Evolutionary conservation across 2,113 vertebrate species (phyloP).

Genomic region (Tympanuchus pallidicinctus): DNA sequence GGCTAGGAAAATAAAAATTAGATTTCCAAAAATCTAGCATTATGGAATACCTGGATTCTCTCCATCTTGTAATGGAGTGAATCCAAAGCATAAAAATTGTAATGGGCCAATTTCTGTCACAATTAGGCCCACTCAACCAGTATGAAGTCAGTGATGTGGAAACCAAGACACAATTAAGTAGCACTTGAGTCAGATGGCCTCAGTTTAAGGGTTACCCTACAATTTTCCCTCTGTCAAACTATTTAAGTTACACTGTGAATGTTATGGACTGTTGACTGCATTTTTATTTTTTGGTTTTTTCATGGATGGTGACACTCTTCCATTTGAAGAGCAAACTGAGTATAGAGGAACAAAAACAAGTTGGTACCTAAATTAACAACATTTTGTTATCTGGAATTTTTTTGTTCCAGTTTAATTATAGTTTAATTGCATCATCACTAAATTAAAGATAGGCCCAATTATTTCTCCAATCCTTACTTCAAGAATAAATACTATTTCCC

Average conservation of each 20-base stretch:
- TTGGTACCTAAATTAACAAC: not conserved
- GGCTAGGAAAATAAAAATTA: not conserved
- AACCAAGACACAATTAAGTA: not conserved
- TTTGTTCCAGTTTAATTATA: constrained; percentile 62
- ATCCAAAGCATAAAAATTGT: not conserved
- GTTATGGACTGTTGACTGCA: not conserved
- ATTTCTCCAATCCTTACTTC: constrained; percentile 34
- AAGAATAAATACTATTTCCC: constrained; percentile 55
- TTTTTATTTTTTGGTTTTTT: not conserved
- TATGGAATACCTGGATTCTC: not conserved
- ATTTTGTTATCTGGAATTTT: constrained; percentile 33
- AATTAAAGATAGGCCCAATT: constrained; percentile 68
- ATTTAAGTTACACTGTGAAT: not conserved
- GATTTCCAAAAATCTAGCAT: not conserved
- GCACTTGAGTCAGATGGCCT: not conserved
- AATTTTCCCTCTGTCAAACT: not conserved
- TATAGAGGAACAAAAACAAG: not conserved
- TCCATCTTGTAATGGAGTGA: rapidly evolving
- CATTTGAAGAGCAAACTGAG: constrained; percentile 13
- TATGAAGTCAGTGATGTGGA: not conserved
- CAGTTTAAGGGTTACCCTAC: not conserved
- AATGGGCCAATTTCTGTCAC: not conserved
- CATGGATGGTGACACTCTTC: not conserved
- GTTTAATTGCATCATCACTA: constrained; percentile 53
- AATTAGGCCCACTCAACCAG: not conserved